A percentile compares a stretch with the other conserved stretches of the same genome.
Conservation (phyloP, 2,797 vertebrate species). For the Myotis daubentonii region DNA sequence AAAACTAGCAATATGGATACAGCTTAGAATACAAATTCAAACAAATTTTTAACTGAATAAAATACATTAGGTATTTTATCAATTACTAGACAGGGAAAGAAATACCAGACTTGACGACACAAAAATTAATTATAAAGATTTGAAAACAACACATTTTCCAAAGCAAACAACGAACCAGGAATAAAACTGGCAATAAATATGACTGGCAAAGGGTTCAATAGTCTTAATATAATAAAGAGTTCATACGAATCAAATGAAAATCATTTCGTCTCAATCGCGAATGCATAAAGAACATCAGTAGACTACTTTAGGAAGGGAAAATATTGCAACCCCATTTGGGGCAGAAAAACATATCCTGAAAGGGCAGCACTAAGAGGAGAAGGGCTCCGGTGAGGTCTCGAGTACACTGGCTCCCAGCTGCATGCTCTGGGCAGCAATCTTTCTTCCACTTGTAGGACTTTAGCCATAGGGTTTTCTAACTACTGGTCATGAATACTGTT, state of each 20-base stretch:
- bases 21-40: neutral
- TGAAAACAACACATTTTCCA: conserved; percentile 37
- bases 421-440: neutral
- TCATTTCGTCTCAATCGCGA: neutral
- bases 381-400: neutral
- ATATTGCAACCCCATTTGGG: neutral
- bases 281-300: neutral
- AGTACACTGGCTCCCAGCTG: fast-evolving
- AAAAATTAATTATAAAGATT: conserved; percentile 30
- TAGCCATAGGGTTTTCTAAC: neutral
- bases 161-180: neutral
- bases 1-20: neutral
- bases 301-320: neutral
- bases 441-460: neutral
- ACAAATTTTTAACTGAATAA: conserved; percentile 11
- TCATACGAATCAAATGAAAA: neutral
- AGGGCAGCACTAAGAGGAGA: neutral
- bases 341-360: neutral
- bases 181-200: conserved; percentile 15
- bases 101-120: conserved; percentile 7
- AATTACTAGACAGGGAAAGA: conserved; percentile 33
- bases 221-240: neutral
- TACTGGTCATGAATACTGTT: neutral
- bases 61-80: conserved; percentile 41
- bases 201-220: neutral